Evolutionary conservation across 2,797 vertebrate species (phyloP), one percentile per base, ranked within the genome.

Genomic region (Platyrinchus mystaceus): DNA sequence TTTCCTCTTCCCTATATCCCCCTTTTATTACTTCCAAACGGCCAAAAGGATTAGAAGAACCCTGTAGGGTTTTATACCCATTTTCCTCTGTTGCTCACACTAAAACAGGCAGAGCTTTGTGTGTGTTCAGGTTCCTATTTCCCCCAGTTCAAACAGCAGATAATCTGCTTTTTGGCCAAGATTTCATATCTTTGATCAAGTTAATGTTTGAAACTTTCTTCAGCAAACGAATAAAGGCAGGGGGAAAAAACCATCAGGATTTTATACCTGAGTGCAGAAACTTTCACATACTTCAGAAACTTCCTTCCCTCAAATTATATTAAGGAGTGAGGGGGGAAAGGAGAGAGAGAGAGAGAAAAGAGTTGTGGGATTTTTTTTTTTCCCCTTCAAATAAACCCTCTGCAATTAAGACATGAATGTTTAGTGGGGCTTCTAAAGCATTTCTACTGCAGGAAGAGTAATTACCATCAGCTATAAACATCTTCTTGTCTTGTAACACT

Each of bases 401-500:
- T 89, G 91, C 85, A 94, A 94, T 96, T 96, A 96, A 95, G 91
- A 81, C 83, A 49, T 53, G 82, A 95, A 86, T 39, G 2, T 94
- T 93, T 81, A 94, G 85, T 90, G 92, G 83, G 91, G 94, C 91
- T 95, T 96, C 93, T 91, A 93, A 95, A 95, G 93, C 79, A 53
- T 44, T 96, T 90, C 86, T 95, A 84, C 77, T 84, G 83, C 88
- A 94, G 88, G 90, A 96, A 95, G 83, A 90, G 90, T 73, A 95
- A 96, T 96, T 96, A 96, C 84, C 96, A 94, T 55, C 90, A 94
- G 91, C 91, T 82, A 94, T 95, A 96, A 96, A 93, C 96, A 96
- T 88, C 89, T 53, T 49, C 76, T 87, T 73, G 30, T 94, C 93
- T 93, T 94, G 92, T 92, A 84, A 49, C 63, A 56, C 77, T 95